Evolutionary conservation across 2,113 vertebrate genomes (phyloP).

Genomic region (Onychostoma macrolepis): DNA sequence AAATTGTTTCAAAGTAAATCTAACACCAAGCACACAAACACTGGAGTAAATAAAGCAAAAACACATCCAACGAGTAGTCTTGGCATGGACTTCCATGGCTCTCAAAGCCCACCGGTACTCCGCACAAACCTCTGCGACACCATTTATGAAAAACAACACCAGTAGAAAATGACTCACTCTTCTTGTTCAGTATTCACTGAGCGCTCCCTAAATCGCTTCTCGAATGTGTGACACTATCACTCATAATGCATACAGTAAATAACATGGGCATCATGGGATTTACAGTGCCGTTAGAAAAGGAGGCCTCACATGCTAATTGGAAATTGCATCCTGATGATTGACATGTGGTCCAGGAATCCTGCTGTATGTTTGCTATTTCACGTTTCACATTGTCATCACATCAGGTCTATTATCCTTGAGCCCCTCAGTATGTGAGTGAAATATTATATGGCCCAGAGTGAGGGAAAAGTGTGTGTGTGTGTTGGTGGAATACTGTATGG

Average conservation of each 20-base stretch:
- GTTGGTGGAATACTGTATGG: constrained; percentile 25
- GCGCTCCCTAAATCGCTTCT: not conserved
- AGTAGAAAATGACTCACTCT: constrained; percentile 4
- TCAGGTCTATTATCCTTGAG: constrained; percentile 28
- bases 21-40: not conserved
- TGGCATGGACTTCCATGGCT: not conserved
- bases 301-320: constrained; percentile 32
- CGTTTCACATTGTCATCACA: constrained; percentile 41
- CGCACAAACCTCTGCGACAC: not conserved
- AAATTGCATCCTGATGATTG: constrained; percentile 36
- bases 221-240: not conserved
- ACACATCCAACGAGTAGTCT: not conserved
- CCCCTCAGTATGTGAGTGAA: constrained; percentile 37
- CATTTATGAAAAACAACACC: constrained; percentile 2
- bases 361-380: constrained; percentile 44
- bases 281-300: constrained; percentile 3
- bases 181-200: constrained; percentile 9
- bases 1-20: not conserved
- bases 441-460: constrained; percentile 36
- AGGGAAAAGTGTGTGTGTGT: not conserved
- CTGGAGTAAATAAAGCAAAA: not conserved
- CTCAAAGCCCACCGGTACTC: not conserved
- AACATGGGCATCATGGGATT: constrained; percentile 26
- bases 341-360: constrained; percentile 3
- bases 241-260: constrained; percentile 32